These are phyloP conservation scores for Tenualosa ilisha DNA, from an alignment of 2,797 vertebrate species.

Conservation along the genomic window DNA sequence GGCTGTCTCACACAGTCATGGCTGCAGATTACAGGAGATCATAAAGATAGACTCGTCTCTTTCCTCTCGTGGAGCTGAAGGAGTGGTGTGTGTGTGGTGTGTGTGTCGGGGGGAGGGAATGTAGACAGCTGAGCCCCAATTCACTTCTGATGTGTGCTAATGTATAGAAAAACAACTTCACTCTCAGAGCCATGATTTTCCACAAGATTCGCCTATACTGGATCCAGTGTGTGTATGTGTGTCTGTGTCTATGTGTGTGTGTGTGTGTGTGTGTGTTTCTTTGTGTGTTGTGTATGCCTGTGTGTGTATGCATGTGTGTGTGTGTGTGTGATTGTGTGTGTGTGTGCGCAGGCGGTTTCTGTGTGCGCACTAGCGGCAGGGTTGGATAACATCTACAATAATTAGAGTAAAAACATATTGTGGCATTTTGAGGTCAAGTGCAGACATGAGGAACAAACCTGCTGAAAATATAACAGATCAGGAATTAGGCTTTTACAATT, in stretches of 20 bases:
- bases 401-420: slow-evolving; percentile 55
- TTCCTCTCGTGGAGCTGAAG: background rate
- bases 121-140: background rate
- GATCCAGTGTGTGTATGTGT: background rate
- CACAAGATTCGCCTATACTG: background rate
- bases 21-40: slow-evolving; percentile 4
- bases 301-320: slow-evolving; percentile 11
- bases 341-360: background rate
- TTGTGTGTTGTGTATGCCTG: background rate
- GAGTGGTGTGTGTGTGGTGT: background rate
- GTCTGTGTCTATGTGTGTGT: background rate
- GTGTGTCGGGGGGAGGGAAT: background rate
- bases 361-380: slow-evolving; percentile 26
- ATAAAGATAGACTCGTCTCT: slow-evolving; percentile 9
- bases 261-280: background rate
- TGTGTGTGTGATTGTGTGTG: slow-evolving; percentile 11
- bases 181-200: background rate
- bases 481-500: slow-evolving; percentile 51
- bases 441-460: slow-evolving; percentile 45
- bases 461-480: slow-evolving; percentile 44
- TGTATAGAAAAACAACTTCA: background rate
- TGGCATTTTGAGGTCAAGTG: slow-evolving; percentile 60
- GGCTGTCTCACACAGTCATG: slow-evolving; percentile 5
- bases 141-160: background rate
- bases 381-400: slow-evolving; percentile 49